Percentiles rank a stretch among this genome's conserved stretches.
Conservation (phyloP, 2,113 vertebrate species). For the Pelecanoides urinatrix region DNA sequence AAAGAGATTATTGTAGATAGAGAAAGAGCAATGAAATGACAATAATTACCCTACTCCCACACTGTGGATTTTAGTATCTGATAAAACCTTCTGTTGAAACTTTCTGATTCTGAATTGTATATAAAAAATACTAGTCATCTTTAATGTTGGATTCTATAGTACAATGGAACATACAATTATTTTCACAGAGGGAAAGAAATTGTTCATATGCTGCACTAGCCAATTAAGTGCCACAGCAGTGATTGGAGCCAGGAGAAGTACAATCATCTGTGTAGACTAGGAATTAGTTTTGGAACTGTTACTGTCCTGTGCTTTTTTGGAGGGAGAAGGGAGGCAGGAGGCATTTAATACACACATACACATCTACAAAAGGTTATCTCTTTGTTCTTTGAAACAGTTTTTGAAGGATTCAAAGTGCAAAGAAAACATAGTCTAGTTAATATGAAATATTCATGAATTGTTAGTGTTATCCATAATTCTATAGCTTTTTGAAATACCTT, state of each 20-base stretch:
- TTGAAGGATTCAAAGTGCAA: background rate
- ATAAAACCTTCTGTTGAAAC: background rate
- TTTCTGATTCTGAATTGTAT: background rate
- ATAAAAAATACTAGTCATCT: background rate
- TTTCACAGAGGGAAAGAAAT: background rate
- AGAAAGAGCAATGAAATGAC: background rate
- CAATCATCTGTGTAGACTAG: background rate
- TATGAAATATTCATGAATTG: background rate
- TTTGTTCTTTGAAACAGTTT: background rate
- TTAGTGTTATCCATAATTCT: background rate
- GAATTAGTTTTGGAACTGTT: background rate
- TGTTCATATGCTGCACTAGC: background rate
- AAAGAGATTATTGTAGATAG: constrained; percentile 5
- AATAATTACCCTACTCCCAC: constrained; percentile 19
- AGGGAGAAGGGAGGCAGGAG: background rate
- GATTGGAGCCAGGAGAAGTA: background rate
- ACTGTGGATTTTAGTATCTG: background rate
- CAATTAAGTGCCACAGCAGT: background rate
- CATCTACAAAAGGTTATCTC: background rate
- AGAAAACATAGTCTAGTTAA: background rate
- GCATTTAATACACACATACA: background rate
- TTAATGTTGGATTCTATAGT: background rate
- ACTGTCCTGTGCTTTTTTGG: background rate
- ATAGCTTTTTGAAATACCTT: background rate
- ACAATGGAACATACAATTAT: background rate